phyloP scores from a whole-genome alignment of 2,113 vertebrate genomes.

The Brienomyrus longianalis region DNA sequence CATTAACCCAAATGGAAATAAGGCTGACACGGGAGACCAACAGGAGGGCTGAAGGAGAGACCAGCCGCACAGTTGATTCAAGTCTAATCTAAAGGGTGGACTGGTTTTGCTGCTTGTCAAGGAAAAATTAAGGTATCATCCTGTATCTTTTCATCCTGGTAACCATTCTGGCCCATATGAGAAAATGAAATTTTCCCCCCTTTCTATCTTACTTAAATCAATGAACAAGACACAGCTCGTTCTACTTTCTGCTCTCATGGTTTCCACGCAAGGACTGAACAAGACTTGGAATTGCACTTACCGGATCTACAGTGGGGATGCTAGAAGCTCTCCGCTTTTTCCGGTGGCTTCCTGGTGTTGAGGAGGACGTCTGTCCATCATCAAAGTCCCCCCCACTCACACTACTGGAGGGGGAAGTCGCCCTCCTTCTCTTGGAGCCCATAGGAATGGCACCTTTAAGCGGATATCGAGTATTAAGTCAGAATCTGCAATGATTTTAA shows the following conservation, averaged over 20 bases:
- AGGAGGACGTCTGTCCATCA: constrained; percentile 80
- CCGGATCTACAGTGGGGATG: constrained; percentile 93
- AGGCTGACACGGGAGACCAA: not conserved
- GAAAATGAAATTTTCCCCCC: not conserved
- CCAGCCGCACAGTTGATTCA: not conserved
- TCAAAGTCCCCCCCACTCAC: constrained; percentile 95
- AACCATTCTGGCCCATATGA: not conserved
- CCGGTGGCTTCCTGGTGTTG: constrained; percentile 75
- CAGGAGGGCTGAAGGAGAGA: not conserved
- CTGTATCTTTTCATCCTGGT: not conserved
- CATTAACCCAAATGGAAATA: not conserved
- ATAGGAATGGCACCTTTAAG: constrained; percentile 48
- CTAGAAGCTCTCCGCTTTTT: constrained; percentile 88
- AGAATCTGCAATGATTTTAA: not conserved
- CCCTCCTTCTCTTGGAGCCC: constrained; percentile 94
- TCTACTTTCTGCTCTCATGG: not conserved
- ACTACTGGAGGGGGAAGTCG: constrained; percentile 93
- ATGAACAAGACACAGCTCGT: not conserved
- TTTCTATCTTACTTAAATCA: constrained; percentile 6
- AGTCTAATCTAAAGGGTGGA: not conserved
- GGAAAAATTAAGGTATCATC: not conserved
- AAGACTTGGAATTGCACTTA: constrained; percentile 60
- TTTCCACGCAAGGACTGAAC: constrained; percentile 10
- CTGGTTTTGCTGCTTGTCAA: not conserved
- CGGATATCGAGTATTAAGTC: not conserved